Percentiles rank a stretch among this genome's conserved stretches.
Evolutionary conservation across 1,140 invertebrate species (phyloP).

Genomic region (Apis cerana): DNA sequence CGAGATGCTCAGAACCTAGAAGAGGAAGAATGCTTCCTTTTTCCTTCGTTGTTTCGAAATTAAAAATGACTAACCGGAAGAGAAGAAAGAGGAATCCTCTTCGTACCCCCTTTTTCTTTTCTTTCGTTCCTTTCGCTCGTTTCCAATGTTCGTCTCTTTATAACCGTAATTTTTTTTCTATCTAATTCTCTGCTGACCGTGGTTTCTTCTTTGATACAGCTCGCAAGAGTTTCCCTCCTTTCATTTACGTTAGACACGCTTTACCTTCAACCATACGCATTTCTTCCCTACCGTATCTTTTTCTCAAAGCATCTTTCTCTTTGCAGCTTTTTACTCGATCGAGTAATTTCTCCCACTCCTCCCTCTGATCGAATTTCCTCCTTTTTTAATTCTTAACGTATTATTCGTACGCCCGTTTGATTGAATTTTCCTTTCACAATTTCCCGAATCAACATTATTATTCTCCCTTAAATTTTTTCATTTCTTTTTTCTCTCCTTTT

Average conservation of each 20-base stretch:
- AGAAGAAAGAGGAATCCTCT: not conserved
- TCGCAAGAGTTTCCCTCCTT: not conserved
- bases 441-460: too few relatives aligned
- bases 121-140: not conserved
- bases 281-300: not conserved
- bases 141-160: conserved; percentile 7
- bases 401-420: too few relatives aligned
- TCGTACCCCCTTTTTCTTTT: not conserved
- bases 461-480: not conserved
- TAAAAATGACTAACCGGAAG: not conserved
- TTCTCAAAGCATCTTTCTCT: not conserved
- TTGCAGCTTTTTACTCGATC: not conserved
- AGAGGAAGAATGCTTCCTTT: not conserved
- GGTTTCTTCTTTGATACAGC: not conserved
- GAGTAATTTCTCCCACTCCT: not conserved
- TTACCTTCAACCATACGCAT: not conserved
- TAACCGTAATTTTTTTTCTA: not conserved
- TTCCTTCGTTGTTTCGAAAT: not conserved
- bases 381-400: too few relatives aligned
- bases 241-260: not conserved
- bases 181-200: conserved; percentile 10
- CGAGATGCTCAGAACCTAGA: too few relatives aligned
- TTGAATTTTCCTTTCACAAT: not conserved
- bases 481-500: not conserved
- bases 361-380: not conserved